Base-by-base conservation (phyloP, 2,113 vertebrate species). In the Ammodytes dubius region DNA sequence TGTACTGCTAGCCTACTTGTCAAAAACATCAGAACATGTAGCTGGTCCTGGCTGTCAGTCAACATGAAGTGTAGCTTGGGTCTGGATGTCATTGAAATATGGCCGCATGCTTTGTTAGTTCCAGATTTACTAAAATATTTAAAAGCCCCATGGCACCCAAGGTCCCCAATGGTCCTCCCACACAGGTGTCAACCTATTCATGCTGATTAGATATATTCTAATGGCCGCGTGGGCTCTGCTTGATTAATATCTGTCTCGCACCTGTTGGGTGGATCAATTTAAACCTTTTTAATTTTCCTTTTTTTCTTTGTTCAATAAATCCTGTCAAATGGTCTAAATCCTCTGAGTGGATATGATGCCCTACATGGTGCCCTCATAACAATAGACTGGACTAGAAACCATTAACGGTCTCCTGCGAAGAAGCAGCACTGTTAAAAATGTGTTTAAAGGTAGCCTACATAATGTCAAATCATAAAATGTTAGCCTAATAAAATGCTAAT, bases 41-140 rank as follows among this genome's bases (percentile, higher is more conserved):
- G 53, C 13, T 39, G 5, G 9, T 15, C 27, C 2, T 37, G 19
- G 42, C 42, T 59, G 19, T 71, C 43, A 47, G 45, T 39, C 14
- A 17, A 4, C 3, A 2, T 60, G 5, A 59, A 60, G 35, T 50
- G 19, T 7, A 60, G 5, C 13, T 57, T 53, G 37, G 35, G 40
- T 47, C 7, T 17, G 8, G 13, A 37, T 15, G 37, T 13, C 14
- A 9, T 0, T 64, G 5, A 64, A 54, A 43, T 35, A 45, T 64
- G 43, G 14, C 10, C 27, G 19, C 4, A 37, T 73, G 50, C 40
- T 54, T 27, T 74, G 39, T 37, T 13, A 7, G 27, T 46, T 66
- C 14, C 19, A 75, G 39, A 64, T 74, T 11, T 35, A 19, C 19
- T 56, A 12, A 57, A 66, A 54, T 65, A 52, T 74, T 45, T 64